Evolutionary conservation across 2,113 vertebrate genomes (phyloP), one percentile per base, ranked within the genome.

Genomic region (Arvicanthis niloticus): DNA sequence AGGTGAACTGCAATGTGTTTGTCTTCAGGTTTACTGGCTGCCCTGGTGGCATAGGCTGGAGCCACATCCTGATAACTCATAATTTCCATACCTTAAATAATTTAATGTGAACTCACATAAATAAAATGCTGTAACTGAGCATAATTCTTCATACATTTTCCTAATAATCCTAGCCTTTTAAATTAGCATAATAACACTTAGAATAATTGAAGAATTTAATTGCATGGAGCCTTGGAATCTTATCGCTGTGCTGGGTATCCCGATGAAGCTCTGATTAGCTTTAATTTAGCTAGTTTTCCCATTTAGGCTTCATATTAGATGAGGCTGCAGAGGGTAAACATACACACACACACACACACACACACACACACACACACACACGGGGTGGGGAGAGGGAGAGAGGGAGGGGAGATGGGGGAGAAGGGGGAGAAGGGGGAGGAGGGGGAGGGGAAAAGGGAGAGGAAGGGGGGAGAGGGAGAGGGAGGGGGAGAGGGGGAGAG

Each of bases 71-170:
- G 72, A 58, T 81, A 89, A 29, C 10, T 88, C 73, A 22, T 70
- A 88, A 96, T 96, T 97, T 95, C 94, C 77, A 91, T 60, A 86
- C 77, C 91, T 76, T 62, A 60, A 93, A 97, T 96, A 82, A 86
- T 75, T 53, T 87, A 97, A 85, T 3, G 93, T 94, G 98, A 42
- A 96, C 93, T 96, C 93, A 94, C 93, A 85, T 94, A 94, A 84
- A 98, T 93, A 95, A 98, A 93, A 62, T 70, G 86, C 42, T 96
- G 70, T 95, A 96, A 26, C 37, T 78, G 31, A 96, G 87, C 82
- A 4, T 96, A 93, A 96, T 96, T 98, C 4, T 96, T 98, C 5
- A 97, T 89, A 97, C 96, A 89, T 88, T 97, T 93, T 96, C 93
- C 96, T 96, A 97, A 95, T 95, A 94, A 87, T 31, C 85, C 58